These are phyloP conservation scores for Brenthis daphne DNA, from an alignment of 2,888 invertebrate species.

Conservation along the genomic window DNA sequence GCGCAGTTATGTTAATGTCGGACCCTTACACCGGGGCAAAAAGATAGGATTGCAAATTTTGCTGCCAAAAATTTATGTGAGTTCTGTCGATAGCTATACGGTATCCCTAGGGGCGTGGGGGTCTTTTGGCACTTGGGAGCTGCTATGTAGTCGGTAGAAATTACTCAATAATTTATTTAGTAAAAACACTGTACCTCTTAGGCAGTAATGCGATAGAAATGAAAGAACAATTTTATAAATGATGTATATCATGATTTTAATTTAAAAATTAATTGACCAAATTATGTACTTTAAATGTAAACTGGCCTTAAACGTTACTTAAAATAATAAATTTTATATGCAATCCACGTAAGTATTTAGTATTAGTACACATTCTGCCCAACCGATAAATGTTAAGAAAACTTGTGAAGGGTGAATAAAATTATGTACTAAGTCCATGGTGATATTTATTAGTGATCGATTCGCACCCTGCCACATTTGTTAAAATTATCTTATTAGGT, in stretches of 20 bases:
- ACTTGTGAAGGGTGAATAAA: slow-evolving; percentile 40
- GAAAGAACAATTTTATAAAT: too few species aligned
- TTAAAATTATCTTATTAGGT: slow-evolving; percentile 41
- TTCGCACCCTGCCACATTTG: slow-evolving; percentile 63
- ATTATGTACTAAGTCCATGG: slow-evolving; percentile 55
- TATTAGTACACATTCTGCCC: not conserved
- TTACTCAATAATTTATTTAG: slow-evolving; percentile 82
- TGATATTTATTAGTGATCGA: slow-evolving; percentile 69
- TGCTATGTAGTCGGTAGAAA: slow-evolving; percentile 75
- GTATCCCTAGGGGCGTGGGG: slow-evolving; percentile 67
- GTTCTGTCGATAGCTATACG: slow-evolving; percentile 57
- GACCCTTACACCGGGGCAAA: slow-evolving; percentile 70
- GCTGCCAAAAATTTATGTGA: slow-evolving; percentile 79
- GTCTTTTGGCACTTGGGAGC: slow-evolving; percentile 75
- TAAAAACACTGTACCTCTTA: slow-evolving; percentile 44
- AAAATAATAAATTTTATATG: not conserved
- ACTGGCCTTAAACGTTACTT: not conserved
- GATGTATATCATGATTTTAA: too few species aligned
- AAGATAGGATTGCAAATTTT: slow-evolving; percentile 82
- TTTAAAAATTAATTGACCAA: too few species aligned
- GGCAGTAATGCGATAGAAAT: too few species aligned
- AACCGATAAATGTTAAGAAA: slow-evolving; percentile 10
- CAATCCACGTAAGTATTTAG: not conserved
- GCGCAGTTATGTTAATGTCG: slow-evolving; percentile 78
- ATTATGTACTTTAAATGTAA: not conserved